phyloP scores from a whole-genome alignment of 2,888 invertebrate genomes.

The Pristionchus fissidentatus region DNA sequence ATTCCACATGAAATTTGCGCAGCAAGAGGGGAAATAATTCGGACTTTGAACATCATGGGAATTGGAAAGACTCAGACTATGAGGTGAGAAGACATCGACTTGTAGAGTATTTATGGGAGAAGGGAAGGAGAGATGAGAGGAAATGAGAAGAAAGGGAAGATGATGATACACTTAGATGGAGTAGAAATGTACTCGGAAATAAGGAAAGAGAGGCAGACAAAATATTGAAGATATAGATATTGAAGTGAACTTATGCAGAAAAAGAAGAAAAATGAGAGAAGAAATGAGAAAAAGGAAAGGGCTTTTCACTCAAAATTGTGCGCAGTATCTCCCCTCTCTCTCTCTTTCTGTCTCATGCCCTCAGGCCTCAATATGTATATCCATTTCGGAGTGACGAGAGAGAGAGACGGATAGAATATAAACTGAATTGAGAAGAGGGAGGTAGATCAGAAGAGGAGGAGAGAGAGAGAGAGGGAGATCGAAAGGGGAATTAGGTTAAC shows the following conservation, averaged over 20 bases:
- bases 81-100: conserved; percentile 38
- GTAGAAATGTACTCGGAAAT: neutral
- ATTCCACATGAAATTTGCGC: too few relatives aligned
- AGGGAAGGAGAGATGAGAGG: neutral
- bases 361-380: conserved; percentile 18
- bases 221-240: too few relatives aligned
- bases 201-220: too few relatives aligned
- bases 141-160: neutral
- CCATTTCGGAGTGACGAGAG: conserved; percentile 39
- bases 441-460: neutral
- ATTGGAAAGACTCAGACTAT: neutral
- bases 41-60: neutral
- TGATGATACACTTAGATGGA: neutral
- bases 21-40: too few relatives aligned
- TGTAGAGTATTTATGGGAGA: neutral
- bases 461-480: neutral
- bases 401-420: conserved; percentile 20
- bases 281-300: conserved; percentile 45
- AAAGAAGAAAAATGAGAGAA: neutral
- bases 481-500: too few relatives aligned
- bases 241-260: neutral
- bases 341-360: conserved; percentile 19
- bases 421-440: conserved; percentile 32
- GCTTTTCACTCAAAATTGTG: conserved; percentile 42
- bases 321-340: neutral